Evolutionary conservation across 1,140 invertebrate genomes (phyloP).

Genomic region (Babylonia areolata): DNA sequence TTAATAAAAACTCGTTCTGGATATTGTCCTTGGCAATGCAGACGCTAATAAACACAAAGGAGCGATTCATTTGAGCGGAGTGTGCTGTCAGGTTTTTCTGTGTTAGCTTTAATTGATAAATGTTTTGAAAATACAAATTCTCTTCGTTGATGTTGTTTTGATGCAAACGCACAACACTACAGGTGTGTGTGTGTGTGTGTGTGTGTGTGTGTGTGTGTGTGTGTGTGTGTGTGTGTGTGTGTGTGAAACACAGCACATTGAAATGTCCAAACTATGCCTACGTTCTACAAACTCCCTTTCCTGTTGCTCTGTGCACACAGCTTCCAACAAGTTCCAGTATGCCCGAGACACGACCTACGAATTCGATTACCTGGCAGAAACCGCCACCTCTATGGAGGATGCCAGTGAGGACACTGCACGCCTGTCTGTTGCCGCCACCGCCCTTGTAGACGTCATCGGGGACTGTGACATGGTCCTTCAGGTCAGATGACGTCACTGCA

Average conservation of each 20-base stretch:
- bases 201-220: neutral
- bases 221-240: neutral
- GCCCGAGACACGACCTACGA: constrained; percentile 80
- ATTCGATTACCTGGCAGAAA: constrained; percentile 81
- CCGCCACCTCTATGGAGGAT: constrained; percentile 80
- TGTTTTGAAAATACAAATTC: neutral
- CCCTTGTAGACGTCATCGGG: constrained; percentile 79
- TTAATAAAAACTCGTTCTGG: neutral
- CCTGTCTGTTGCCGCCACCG: constrained; percentile 78
- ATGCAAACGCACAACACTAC: neutral
- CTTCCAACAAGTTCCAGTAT: constrained; percentile 78
- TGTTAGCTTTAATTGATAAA: neutral
- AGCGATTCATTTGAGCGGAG: neutral
- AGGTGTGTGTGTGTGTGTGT: neutral
- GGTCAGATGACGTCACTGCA: constrained; percentile 55
- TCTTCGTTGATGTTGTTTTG: neutral
- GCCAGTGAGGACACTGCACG: constrained; percentile 78
- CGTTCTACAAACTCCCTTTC: neutral
- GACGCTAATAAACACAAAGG: neutral
- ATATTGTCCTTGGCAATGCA: neutral
- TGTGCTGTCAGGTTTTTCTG: too few species aligned
- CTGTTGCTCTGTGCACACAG: constrained; percentile 41
- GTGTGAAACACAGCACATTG: too few species aligned
- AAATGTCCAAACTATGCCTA: too few species aligned
- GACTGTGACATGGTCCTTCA: constrained; percentile 81